These are phyloP conservation scores for Diadegma fenestrale DNA, from an alignment of 2,888 invertebrate genomes.

Conservation along the genomic window DNA sequence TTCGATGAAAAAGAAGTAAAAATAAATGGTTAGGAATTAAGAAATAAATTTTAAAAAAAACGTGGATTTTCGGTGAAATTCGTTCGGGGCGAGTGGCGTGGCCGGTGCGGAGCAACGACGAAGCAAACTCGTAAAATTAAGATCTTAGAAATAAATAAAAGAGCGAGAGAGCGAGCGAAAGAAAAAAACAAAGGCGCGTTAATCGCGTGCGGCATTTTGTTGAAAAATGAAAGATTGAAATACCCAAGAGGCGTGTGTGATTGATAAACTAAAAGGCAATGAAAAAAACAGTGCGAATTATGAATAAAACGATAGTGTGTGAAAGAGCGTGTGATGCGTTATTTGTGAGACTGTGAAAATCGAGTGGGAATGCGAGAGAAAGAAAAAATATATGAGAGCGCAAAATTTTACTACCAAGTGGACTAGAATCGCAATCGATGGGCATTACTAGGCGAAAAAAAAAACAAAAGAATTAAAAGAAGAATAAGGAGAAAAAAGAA, in stretches of 20 bases:
- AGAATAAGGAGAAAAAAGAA: constrained; percentile 18
- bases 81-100: constrained; percentile 73
- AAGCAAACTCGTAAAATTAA: constrained; percentile 80
- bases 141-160: constrained; percentile 77
- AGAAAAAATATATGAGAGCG: constrained; percentile 72
- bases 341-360: constrained; percentile 61
- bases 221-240: constrained; percentile 64
- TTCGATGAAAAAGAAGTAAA: constrained; percentile 55
- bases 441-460: constrained; percentile 83
- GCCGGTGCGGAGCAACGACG: constrained; percentile 68
- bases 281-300: constrained; percentile 32
- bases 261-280: constrained; percentile 40
- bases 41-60: constrained; percentile 23
- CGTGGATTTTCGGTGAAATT: constrained; percentile 54
- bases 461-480: constrained; percentile 72
- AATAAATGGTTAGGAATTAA: constrained; percentile 64
- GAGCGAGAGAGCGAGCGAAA: constrained; percentile 53
- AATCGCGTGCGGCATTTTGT: constrained; percentile 68
- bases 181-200: constrained; percentile 45
- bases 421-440: constrained; percentile 85
- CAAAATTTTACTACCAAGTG: constrained; percentile 85
- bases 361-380: constrained; percentile 63
- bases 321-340: constrained; percentile 65
- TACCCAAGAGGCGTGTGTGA: constrained; percentile 62
- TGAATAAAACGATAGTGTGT: constrained; percentile 55